Base-by-base conservation (phyloP, 2,888 invertebrate species). In the Megastigmus dorsalis region DNA sequence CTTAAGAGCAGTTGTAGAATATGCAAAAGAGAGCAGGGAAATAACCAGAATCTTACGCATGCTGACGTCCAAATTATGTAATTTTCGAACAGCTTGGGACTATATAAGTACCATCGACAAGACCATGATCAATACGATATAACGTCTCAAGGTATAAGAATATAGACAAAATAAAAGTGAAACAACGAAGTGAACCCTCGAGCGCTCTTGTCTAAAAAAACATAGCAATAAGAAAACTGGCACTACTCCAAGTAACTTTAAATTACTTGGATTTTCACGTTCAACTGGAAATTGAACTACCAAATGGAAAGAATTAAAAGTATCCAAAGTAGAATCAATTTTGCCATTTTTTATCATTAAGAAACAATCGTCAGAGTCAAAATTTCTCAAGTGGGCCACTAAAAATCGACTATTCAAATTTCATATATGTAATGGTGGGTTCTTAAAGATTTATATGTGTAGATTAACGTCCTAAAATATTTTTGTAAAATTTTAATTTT, bases 201-300 rank as follows among this genome's bases (percentile, higher is more conserved):
- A 79, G 70, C 36, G 78, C 75, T 7, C 45, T 80, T n/a, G 63
- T 76, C 18, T 76, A 15, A 41, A 59, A n/a, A n/a, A 59, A 41
- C 63, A 28, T 66, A 73, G 63, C 68, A 65, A 43, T 45, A 28
- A 23, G 75, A 69, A 77, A 45, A 36, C 43, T 45, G 10, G 26
- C 80, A 77, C 4, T 80, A 81, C 50, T 81, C 80, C 65, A 83
- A 80, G 57, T n/a, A n/a, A n/a, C n/a, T n/a, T n/a, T n/a, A n/a
- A n/a, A n/a, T n/a, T n/a, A n/a, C n/a, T n/a, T n/a, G n/a, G n/a
- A n/a, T n/a, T n/a, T n/a, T n/a, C n/a, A n/a, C n/a, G n/a, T n/a
- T n/a, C n/a, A n/a, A n/a, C n/a, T n/a, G n/a, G n/a, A n/a, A n/a
- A n/a, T n/a, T n/a, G n/a, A n/a, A n/a, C n/a, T n/a, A n/a, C n/a